A percentile compares a stretch with the other conserved stretches of the same genome.
phyloP scores from a whole-genome alignment of 2,888 invertebrate genomes.

The Drosophila ustulata region DNA sequence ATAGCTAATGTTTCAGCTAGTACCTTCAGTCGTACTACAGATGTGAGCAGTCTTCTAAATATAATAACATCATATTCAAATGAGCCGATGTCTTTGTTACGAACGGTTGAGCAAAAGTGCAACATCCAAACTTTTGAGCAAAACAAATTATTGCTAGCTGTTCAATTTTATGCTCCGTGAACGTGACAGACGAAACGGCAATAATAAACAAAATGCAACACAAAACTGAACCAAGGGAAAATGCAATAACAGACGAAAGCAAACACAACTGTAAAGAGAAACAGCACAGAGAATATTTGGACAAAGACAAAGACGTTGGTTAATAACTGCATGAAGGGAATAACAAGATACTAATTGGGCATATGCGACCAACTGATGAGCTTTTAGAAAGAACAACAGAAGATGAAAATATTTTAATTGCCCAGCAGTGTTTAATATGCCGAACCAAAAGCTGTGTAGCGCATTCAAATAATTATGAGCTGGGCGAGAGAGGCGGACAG shows the following conservation, averaged over 20 bases:
- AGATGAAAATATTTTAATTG: not conserved
- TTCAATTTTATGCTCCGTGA: constrained; percentile 23
- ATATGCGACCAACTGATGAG: not conserved
- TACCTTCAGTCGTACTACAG: constrained; percentile 9
- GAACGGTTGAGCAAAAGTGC: constrained; percentile 36
- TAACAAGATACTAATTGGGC: not conserved
- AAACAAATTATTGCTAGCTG: constrained; percentile 11
- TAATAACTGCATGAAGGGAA: constrained; percentile 40
- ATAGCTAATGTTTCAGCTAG: constrained; percentile 3
- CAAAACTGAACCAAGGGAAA: constrained; percentile 38
- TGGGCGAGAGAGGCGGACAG: constrained; percentile 38
- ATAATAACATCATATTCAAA: constrained; percentile 24
- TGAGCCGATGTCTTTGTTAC: constrained; percentile 27
- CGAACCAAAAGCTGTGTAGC: constrained; percentile 22
- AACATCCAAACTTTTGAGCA: constrained; percentile 22
- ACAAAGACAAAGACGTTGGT: constrained; percentile 50
- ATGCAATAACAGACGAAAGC: constrained; percentile 19
- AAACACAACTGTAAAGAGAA: constrained; percentile 17
- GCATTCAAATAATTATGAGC: constrained; percentile 58
- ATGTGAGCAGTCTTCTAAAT: constrained; percentile 18
- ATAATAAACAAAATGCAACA: constrained; percentile 52
- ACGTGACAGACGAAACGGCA: constrained; percentile 9
- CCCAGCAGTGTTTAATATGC: constrained; percentile 1
- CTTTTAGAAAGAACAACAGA: too few relatives aligned
- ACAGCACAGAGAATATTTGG: constrained; percentile 38